Evolutionary conservation across 2,113 vertebrate species (phyloP), one percentile per base, ranked within the genome.

Genomic region (Crotalus helleri): DNA sequence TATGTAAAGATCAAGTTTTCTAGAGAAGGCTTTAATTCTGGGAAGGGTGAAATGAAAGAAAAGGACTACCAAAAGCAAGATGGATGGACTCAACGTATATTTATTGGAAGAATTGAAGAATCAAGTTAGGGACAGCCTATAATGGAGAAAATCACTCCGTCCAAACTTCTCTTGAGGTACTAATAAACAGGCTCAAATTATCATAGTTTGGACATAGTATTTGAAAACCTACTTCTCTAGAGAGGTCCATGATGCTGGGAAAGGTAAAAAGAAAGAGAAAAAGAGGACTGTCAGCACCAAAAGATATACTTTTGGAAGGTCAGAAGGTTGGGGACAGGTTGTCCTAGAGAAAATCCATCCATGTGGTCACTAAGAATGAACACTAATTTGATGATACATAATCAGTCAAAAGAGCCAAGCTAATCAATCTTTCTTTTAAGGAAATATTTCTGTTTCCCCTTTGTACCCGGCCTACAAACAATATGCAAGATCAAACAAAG

Each of bases 401-500:
- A 44, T 44, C 33, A 44, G 33, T 81, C 33, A 81, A 85, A 85
- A 85, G 81, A 85, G 39, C 39, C 81, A 85, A 51, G 85, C 85
- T 51, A 51, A 51, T 51, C 51, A 29, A 87, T n/a, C 29, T 46
- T 93, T 59, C 10, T 49, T 54, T 10, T 1, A 5, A 21, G 51
- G 33, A 91, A 91, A 81, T 49, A 33, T 69, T 91, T 49, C 51
- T 8, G 51, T 3, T 88, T 94, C 33, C 95, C 39, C 44, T 89
- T 92, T 90, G 15, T 33, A 92, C 55, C 87, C 29, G 1, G n/a
- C 54, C 55, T n/a, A 57, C 57, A 69, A 19, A 81, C 59, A 92
- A 55, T 51, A 88, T 64, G 51, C 53, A 93, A 89, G 92, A 58
- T 91, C 91, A 57, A 93, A 69, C 85, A 93, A 58, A 29, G n/a